Base-by-base conservation (phyloP, 1,140 invertebrate genomes). In the Aphidius ervi region DNA sequence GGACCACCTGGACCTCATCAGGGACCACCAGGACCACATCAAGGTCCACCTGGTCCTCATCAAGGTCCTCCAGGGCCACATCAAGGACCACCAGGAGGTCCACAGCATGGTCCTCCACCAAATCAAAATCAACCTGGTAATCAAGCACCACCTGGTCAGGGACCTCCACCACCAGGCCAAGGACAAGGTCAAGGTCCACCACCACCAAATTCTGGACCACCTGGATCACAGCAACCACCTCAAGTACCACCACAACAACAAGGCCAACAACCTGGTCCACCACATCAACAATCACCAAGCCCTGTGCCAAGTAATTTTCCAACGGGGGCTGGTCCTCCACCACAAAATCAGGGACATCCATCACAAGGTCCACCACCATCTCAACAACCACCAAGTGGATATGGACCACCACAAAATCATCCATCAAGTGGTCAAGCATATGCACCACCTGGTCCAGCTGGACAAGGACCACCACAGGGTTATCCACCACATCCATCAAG, bases 361-460 rank as follows among this genome's bases (percentile, higher is more conserved):
- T 45, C 58, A 2, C 58, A 59, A 42, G 58, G 58, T 9, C 73
- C 78, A 0, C 70, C 74, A 6, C 71, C 74, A 31, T 67, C 70
- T 4, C 72, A 74, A 5, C 75, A 74, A 48, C 68, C 71, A 9
- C 76, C 73, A 45, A 64, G 58, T 41, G 68, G 67, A 5, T 79
- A 80, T 45, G 75, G 74, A 10, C 77, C 73, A 8, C 74, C 76
- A 0, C 75, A 77, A 56, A 70, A 72, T 31, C 75, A 74, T 67
- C 76, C 80, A 0, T 73, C 77, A 5, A 75, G 77, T 6, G 77
- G 75, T 5, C 79, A 80, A 63, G 79, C 75, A 2, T 80, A 80
- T 16, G 78, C 72, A 9, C 78, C 78, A 43, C 76, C 77, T 5
- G 66, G 70, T 42, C 74, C 75, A 20, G 39, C 40, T 16, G 52